Conservation (phyloP, 2,888 invertebrate genomes). For the Sussaba pulchella region DNA sequence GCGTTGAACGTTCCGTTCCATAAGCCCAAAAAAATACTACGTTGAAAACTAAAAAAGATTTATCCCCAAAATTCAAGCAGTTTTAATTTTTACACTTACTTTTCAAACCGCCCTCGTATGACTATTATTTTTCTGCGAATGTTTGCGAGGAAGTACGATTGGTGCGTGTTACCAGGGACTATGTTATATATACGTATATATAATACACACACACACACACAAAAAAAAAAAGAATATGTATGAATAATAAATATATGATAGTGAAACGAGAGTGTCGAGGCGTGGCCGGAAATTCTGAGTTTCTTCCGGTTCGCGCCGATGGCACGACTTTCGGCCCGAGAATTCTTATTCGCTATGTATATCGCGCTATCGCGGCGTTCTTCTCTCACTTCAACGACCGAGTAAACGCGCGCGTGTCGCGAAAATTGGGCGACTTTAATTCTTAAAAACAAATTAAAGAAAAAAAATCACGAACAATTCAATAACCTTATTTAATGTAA, state of each 20-base stretch:
- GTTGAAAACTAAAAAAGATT: too few relatives aligned
- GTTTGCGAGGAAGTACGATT: slow-evolving; percentile 38
- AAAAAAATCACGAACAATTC: background rate
- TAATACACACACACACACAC: slow-evolving; percentile 20
- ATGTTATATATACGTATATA: slow-evolving; percentile 25
- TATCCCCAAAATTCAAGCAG: too few relatives aligned
- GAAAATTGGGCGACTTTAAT: slow-evolving; percentile 34
- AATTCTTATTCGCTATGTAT: slow-evolving; percentile 53
- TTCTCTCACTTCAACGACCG: slow-evolving; percentile 37
- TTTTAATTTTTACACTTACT: too few relatives aligned
- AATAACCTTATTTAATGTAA: slow-evolving; percentile 32
- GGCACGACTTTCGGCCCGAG: slow-evolving; percentile 52
- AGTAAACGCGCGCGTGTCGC: slow-evolving; percentile 39
- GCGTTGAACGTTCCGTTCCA: too few relatives aligned
- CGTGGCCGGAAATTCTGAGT: slow-evolving; percentile 55
- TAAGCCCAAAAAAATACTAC: too few relatives aligned
- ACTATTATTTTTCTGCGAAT: slow-evolving; percentile 69
- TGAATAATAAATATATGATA: slow-evolving; percentile 51
- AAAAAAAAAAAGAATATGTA: too few relatives aligned
- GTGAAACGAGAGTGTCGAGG: slow-evolving; percentile 55
- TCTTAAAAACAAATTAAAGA: slow-evolving; percentile 26
- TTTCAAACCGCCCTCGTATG: slow-evolving; percentile 54
- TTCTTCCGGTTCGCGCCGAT: slow-evolving; percentile 51
- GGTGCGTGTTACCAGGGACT: slow-evolving; percentile 54
- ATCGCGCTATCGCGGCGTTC: slow-evolving; percentile 41